phyloP scores from a whole-genome alignment of 2,113 vertebrate species.

The Daboia siamensis region DNA sequence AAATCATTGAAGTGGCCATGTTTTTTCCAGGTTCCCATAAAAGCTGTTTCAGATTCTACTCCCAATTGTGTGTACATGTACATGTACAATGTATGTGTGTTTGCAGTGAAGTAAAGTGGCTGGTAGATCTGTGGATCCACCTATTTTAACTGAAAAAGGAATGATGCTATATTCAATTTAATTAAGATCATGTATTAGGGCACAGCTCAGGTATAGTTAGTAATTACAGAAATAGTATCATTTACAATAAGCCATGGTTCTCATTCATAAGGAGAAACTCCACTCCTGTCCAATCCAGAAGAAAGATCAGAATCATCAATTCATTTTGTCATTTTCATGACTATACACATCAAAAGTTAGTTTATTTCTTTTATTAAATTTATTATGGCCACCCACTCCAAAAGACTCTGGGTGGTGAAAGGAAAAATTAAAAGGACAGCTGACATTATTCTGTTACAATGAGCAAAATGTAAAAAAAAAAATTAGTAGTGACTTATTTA shows the following conservation, averaged over 20 bases:
- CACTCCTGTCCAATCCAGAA: background rate
- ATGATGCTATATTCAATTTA: background rate
- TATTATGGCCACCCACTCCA: background rate
- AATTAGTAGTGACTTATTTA: background rate
- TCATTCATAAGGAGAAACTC: too few relatives aligned
- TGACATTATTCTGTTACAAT: background rate
- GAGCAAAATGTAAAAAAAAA: background rate
- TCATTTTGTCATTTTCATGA: background rate
- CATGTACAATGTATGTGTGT: background rate
- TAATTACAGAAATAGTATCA: background rate
- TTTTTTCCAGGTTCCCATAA: background rate
- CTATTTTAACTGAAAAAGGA: background rate
- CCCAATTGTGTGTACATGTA: background rate
- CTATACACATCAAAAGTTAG: background rate
- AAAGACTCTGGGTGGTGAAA: background rate
- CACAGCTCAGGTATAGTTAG: background rate
- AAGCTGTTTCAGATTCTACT: background rate
- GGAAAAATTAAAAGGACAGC: background rate
- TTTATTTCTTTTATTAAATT: background rate
- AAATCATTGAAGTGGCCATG: background rate
- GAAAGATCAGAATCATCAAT: background rate
- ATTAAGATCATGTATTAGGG: background rate
- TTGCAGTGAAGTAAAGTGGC: background rate
- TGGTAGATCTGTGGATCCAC: background rate
- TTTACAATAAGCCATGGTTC: background rate